A percentile compares a stretch with the other conserved stretches of the same genome.
These are phyloP conservation scores for Cardiocondyla obscurior DNA, from an alignment of 1,140 invertebrate genomes.

Conservation along the genomic window DNA sequence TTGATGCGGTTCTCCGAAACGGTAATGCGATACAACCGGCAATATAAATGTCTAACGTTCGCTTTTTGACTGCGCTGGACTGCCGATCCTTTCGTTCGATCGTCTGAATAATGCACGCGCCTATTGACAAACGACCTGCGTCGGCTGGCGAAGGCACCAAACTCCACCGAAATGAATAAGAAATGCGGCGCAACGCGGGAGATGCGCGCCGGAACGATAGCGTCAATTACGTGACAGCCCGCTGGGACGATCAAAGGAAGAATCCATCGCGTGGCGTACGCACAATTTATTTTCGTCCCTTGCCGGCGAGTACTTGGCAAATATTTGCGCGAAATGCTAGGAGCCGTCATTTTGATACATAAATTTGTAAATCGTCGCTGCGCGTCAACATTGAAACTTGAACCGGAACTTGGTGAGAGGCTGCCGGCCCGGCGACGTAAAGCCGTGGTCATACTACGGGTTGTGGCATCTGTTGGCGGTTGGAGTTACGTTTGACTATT, in stretches of 20 bases:
- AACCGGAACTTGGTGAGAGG: background rate
- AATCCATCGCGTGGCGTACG: slow-evolving; percentile 12
- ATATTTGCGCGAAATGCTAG: slow-evolving; percentile 4
- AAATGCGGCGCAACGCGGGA: slow-evolving; percentile 29
- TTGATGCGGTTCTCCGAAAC: slow-evolving; percentile 15
- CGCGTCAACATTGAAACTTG: background rate
- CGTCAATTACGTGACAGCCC: slow-evolving; percentile 27
- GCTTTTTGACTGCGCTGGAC: slow-evolving; percentile 3
- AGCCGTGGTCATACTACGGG: too few species aligned
- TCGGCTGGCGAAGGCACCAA: background rate
- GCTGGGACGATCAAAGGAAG: slow-evolving; percentile 21
- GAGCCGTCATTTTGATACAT: slow-evolving; percentile 41
- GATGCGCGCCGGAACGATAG: background rate
- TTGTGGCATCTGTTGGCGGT: too few species aligned
- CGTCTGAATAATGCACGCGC: slow-evolving; percentile 64
- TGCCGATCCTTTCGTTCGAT: too few species aligned
- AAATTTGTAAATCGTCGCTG: slow-evolving; percentile 35
- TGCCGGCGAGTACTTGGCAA: background rate
- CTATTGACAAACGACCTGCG: slow-evolving; percentile 61
- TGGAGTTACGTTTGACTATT: too few species aligned
- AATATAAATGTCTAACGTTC: background rate
- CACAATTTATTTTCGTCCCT: slow-evolving; percentile 46
- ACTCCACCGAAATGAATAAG: slow-evolving; percentile 59
- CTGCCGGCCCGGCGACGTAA: too few species aligned
- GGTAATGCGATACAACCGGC: background rate